Conservation (phyloP, 2,888 invertebrate genomes). For the Clanis bilineata region DNA sequence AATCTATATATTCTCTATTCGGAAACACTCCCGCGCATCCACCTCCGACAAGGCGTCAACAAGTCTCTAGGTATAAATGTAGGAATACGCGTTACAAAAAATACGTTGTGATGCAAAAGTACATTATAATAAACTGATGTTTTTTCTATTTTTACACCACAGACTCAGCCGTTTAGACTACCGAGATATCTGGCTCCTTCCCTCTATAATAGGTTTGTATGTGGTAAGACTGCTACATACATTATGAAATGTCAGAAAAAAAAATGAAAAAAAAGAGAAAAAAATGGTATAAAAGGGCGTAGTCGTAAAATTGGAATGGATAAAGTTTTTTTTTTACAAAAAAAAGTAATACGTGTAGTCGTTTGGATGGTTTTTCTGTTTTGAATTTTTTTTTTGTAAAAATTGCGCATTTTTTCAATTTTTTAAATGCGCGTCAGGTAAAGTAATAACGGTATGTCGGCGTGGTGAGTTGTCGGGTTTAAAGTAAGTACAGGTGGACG, state of each 20-base stretch:
- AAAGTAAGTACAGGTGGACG: slow-evolving; percentile 40
- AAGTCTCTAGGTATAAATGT: neutral
- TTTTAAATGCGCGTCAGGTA: slow-evolving; percentile 3
- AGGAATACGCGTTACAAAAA: slow-evolving; percentile 12
- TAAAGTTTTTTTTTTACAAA: neutral
- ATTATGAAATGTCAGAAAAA: slow-evolving; percentile 21
- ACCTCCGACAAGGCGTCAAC: neutral
- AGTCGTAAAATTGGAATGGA: neutral
- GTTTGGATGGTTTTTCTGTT: neutral
- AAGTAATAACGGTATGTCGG: slow-evolving; percentile 15
- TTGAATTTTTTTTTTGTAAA: neutral
- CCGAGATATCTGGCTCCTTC: slow-evolving; percentile 34
- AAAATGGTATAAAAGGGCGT: slow-evolving; percentile 21
- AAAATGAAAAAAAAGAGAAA: slow-evolving; percentile 14
- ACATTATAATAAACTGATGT: slow-evolving; percentile 43
- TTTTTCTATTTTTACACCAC: slow-evolving; percentile 70
- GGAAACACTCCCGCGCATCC: neutral
- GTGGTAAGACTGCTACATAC: slow-evolving; percentile 65
- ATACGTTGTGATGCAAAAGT: slow-evolving; percentile 4
- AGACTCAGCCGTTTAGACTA: slow-evolving; percentile 70
- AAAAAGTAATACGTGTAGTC: neutral
- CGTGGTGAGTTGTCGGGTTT: slow-evolving; percentile 24
- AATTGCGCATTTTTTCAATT: slow-evolving; percentile 2
- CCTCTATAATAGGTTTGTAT: slow-evolving; percentile 74
- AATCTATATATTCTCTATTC: too few species aligned